Evolutionary conservation across 2,113 vertebrate genomes (phyloP), one percentile per base, ranked within the genome.

Genomic region (Phrynocephalus versicolor): DNA sequence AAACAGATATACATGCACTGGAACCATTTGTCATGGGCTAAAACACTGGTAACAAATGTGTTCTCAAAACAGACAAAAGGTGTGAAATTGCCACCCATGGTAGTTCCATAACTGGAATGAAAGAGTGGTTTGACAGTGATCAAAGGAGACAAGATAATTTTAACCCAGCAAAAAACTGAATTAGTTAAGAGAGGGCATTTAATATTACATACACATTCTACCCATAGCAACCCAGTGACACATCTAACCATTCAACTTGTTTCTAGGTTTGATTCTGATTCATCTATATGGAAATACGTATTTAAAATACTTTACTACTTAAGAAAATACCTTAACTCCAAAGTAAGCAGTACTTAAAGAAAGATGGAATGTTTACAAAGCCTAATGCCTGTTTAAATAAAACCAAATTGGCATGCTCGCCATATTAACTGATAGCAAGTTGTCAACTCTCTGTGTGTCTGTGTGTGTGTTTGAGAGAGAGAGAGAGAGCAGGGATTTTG

Each of bases 301-400:
- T 88, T 84, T 87, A 25, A 92, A 92, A 88, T 73, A 62, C 81
- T 91, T 93, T 73, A 82, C 82, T 93, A 92, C 89, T 88, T n/a
- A 85, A 51, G 45, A 10, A 33, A 41, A 81, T 86, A 85, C 88
- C 45, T 81, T 90, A 94, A 70, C 94, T 93, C 92, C 91, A 94
- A 92, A 94, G 91, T 87, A 94, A 94, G 94, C 88, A 93, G 89
- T 69, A 79, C 92, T 93, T 92, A 92, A 90, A 91, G 64, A 85
- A 85, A 76, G 82, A 2, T 84, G 85, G 83, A 90, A 87, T 65
- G 84, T 89, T 93, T 88, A 93, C 89, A 91, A 91, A 91, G 55
- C 93, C 85, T 90, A 83, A 91, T 84, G 88, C 76, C 73, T 87
- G 88, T 93, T 94, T 94, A 93, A 94, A 91, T 91, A 92, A 57